A percentile compares a stretch with the other conserved stretches of the same genome.
These are phyloP conservation scores for Synanthedon formicaeformis DNA, from an alignment of 2,888 invertebrate genomes.

Conservation along the genomic window DNA sequence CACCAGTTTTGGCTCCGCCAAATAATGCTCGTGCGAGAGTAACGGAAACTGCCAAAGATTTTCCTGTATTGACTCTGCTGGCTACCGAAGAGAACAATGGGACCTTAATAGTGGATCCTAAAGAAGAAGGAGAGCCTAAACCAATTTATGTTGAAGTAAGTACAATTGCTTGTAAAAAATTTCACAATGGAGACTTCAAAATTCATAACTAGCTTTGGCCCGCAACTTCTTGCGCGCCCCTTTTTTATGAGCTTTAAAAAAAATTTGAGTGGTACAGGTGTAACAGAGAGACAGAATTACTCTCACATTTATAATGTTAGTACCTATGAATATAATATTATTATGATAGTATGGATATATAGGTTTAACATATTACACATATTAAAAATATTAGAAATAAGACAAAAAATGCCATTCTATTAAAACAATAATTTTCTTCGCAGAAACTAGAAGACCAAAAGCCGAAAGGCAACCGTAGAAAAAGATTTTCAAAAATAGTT, in stretches of 20 bases:
- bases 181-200: no score
- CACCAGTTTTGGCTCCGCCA: slow-evolving; percentile 40
- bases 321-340: no score
- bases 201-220: no score
- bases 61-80: slow-evolving; percentile 38
- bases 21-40: slow-evolving; percentile 22
- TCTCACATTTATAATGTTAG: no score
- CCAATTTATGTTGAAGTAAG: slow-evolving; percentile 54
- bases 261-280: no score
- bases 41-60: slow-evolving; percentile 48
- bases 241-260: no score
- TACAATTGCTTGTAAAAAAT: neutral
- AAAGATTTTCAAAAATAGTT: neutral
- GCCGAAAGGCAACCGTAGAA: slow-evolving; percentile 7
- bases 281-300: no score
- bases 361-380: no score
- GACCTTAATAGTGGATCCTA: slow-evolving; percentile 6
- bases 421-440: slow-evolving; percentile 1
- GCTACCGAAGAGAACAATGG: slow-evolving; percentile 18
- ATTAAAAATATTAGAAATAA: no score
- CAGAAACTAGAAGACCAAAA: slow-evolving; percentile 34
- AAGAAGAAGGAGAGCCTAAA: slow-evolving; percentile 11
- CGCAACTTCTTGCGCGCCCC: no score
- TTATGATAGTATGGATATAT: no score
- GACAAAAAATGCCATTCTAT: no score